A percentile compares a stretch with the other conserved stretches of the same genome.
Evolutionary conservation across 2,113 vertebrate genomes (phyloP).

Genomic region (Albula goreensis): DNA sequence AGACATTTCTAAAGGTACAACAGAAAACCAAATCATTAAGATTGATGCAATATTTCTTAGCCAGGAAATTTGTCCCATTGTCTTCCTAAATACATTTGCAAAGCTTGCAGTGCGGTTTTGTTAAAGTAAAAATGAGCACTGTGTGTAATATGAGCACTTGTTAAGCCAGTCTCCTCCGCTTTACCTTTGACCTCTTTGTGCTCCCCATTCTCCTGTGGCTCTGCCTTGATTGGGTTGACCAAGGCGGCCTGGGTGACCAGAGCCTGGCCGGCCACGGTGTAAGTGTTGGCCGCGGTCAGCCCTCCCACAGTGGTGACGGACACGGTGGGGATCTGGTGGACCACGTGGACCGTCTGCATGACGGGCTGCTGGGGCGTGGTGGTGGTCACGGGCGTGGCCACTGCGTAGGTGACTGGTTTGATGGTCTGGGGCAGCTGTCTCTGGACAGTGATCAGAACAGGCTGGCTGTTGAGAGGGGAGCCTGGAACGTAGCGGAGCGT

Average conservation of each 20-base stretch:
- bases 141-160: neutral
- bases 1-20: no score
- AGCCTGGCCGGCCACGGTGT: constrained; percentile 72
- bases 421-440: constrained; percentile 83
- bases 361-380: constrained; percentile 81
- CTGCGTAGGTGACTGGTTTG: constrained; percentile 90
- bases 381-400: constrained; percentile 86
- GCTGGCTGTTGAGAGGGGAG: constrained; percentile 84
- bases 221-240: constrained; percentile 72
- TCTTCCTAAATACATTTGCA: no score
- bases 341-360: constrained; percentile 90
- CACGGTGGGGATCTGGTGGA: constrained; percentile 89
- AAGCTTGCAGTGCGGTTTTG: no score
- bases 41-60: no score
- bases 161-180: neutral
- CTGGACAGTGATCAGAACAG: constrained; percentile 93
- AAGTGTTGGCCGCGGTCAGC: constrained; percentile 73
- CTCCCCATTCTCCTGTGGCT: constrained; percentile 87
- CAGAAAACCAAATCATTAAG: no score
- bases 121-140: neutral
- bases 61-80: no score
- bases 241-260: constrained; percentile 75
- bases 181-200: constrained; percentile 87
- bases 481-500: constrained; percentile 60
- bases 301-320: constrained; percentile 74